Base-by-base conservation (phyloP, 2,888 invertebrate species). In the Siphlonurus alternatus region DNA sequence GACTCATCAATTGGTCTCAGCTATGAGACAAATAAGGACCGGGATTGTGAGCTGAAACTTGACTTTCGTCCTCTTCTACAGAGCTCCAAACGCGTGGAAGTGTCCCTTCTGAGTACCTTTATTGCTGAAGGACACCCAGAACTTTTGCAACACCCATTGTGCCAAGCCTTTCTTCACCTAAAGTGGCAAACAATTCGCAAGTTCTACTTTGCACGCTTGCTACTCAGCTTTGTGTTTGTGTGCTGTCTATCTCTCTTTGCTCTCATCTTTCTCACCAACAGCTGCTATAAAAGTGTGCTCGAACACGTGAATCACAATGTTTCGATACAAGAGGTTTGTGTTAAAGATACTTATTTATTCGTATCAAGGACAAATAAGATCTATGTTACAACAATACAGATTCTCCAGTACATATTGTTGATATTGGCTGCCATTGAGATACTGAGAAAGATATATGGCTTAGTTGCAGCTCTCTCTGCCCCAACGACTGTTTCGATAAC, bases 181-280 rank as follows among this genome's bases (percentile, higher is more conserved):
- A 93, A 93, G 73, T 93, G 93, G 93, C 88, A 89, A 71, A 90
- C 92, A 74, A 91, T 93, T 68, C 81, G 91, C 25, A 90, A 90
- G 76, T 93, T 90, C 72, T 92, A 92, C 72, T 85, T 90, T 18
- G 89, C 87, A 0, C 79, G 90, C 63, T 78, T 91, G 69, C 80
- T 89, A 67, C 82, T 90, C 70, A 89, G 89, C 74, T 84, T 88
- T 67, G 82, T 88, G 65, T 91, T 89, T 72, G 87, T 91, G 65
- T 74, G 89, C 64, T 86, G 89, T 68, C 79, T 91, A n/a, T 89
- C 89, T 0, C 74, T 88, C 7, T 91, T 90, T 74, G 89, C 90
- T 76, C 51, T 70, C 69, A 56, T 69, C 67, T 7, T 76, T 78
- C 53, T 24, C 18, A 22, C 61, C 15, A 53, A 38, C 63, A 23